Conservation (phyloP, 64 coral and sea anemone species). For the Acropora tenuis region DNA sequence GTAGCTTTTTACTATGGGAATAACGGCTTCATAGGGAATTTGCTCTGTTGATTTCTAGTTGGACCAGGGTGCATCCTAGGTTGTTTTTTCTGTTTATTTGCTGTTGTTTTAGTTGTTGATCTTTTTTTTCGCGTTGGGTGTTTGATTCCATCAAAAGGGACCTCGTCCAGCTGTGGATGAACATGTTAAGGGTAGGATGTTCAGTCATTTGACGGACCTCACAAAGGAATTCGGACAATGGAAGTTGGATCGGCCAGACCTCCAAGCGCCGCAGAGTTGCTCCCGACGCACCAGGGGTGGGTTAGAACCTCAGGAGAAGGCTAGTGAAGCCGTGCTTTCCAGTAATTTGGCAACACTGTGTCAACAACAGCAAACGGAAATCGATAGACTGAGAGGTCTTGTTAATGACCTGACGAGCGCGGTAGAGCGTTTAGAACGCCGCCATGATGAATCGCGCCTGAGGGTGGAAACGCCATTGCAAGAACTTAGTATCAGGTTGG, state of each 20-base stretch:
- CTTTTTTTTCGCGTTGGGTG: neutral
- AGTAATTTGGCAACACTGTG: neutral
- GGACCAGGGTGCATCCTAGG: no score
- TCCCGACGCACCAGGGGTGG: neutral
- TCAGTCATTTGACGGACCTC: constrained; percentile 3
- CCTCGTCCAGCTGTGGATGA: neutral
- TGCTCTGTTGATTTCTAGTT: no score
- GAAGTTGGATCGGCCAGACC: neutral
- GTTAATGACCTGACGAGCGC: neutral
- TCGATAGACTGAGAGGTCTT: neutral
- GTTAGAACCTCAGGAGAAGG: neutral
- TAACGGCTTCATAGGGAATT: no score
- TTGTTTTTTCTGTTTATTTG: no score
- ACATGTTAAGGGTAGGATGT: neutral
- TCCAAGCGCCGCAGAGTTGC: neutral
- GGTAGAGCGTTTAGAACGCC: neutral
- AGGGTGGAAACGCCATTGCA: constrained; percentile 17
- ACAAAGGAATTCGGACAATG: neutral
- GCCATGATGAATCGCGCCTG: neutral
- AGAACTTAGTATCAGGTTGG: constrained; percentile 7
- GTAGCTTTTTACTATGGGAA: no score
- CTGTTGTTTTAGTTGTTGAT: no score
- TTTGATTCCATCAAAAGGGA: neutral
- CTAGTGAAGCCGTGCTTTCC: neutral
- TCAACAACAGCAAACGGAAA: neutral